Evolutionary conservation across 2,113 vertebrate genomes (phyloP).

Genomic region (Hippocampus guttulatus): DNA sequence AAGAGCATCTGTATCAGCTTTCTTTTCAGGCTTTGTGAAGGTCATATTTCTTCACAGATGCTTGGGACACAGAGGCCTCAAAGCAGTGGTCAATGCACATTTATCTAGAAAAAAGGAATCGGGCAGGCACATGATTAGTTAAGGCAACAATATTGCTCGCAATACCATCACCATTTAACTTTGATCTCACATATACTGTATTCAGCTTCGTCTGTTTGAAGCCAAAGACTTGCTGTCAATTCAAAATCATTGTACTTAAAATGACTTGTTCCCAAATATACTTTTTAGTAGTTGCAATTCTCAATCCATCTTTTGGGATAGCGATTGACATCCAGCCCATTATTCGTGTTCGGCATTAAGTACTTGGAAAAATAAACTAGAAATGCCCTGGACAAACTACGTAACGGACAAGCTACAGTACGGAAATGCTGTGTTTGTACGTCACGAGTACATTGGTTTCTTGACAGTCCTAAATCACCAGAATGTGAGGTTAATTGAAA

Average conservation of each 20-base stretch:
- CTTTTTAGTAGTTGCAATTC: too few species aligned
- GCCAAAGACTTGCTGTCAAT: not conserved
- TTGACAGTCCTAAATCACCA: too few species aligned
- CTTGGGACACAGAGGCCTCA: not conserved
- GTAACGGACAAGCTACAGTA: too few species aligned
- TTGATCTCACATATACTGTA: conserved; percentile 4
- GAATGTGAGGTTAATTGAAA: not conserved
- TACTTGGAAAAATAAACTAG: too few species aligned
- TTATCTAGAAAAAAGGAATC: not conserved
- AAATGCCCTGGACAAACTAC: too few species aligned
- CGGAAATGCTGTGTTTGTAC: too few species aligned
- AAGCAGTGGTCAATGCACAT: conserved; percentile 6
- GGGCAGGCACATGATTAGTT: not conserved
- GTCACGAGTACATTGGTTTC: too few species aligned
- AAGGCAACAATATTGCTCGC: not conserved
- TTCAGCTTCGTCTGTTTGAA: not conserved
- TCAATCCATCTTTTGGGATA: too few species aligned
- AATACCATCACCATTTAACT: conserved; percentile 3
- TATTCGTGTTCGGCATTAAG: too few species aligned
- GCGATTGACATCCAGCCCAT: too few species aligned
- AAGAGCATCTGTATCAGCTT: not conserved
- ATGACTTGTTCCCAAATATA: too few species aligned
- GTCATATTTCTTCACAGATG: conserved; percentile 6
- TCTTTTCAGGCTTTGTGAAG: conserved; percentile 17
- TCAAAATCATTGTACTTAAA: not conserved